phyloP scores from a whole-genome alignment of 2,888 invertebrate genomes.

The Eristalinus sepulchralis region DNA sequence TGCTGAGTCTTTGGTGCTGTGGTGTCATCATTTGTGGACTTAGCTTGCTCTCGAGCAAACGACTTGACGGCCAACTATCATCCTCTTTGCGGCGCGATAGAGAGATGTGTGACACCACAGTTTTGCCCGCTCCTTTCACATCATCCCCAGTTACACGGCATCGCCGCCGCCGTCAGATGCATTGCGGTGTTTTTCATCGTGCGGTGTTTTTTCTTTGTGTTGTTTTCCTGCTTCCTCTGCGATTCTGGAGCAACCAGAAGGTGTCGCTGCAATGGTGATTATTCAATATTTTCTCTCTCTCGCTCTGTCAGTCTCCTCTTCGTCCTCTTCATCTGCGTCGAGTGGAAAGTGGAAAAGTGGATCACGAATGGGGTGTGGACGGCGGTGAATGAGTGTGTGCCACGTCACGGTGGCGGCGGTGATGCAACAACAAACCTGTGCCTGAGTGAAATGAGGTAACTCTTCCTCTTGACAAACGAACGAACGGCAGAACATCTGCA shows the following conservation, averaged over 20 bases:
- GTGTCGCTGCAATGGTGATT: constrained; percentile 57
- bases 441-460: not conserved
- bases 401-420: not conserved
- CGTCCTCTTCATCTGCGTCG: not conserved
- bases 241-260: not conserved
- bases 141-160: not conserved
- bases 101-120: not conserved
- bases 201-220: too few relatives aligned
- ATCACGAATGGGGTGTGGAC: not conserved
- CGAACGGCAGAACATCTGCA: constrained; percentile 57
- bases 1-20: not conserved
- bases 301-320: not conserved
- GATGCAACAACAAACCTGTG: not conserved
- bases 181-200: not conserved
- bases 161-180: not conserved
- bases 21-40: constrained; percentile 18
- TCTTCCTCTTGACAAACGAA: constrained; percentile 4
- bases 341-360: not conserved
- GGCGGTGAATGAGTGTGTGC: not conserved
- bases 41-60: constrained; percentile 30
- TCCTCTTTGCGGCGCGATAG: constrained; percentile 2
- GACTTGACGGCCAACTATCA: constrained; percentile 38
- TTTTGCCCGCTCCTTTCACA: not conserved
- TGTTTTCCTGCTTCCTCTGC: not conserved
- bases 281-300: constrained; percentile 44